Base-by-base conservation (phyloP, 2,888 invertebrate genomes). In the Andrena flavipes region DNA sequence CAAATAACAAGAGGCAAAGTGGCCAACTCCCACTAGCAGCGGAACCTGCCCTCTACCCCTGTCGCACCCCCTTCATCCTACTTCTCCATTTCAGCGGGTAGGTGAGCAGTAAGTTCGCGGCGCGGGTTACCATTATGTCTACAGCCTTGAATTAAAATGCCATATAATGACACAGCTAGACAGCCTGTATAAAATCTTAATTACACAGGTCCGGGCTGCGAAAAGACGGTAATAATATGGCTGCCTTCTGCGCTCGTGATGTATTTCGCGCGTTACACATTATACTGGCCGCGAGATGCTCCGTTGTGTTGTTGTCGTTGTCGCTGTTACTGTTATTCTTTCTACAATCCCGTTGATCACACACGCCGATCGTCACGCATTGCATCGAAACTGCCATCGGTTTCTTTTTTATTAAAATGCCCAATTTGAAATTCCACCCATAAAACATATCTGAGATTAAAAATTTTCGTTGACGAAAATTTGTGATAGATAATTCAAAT, bases 101-200 rank as follows among this genome's bases (percentile, higher is more conserved):
- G 91, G 91, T 90, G 90, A 89, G 87, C 83, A 89, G 82, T 69
- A 80, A 85, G 85, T 86, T 89, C 84, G 86, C 80, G 75, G 84
- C 84, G 89, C 84, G 87, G 91, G 89, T 91, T 92, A 91, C 92
- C 92, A 93, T 93, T 93, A 93, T 92, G 92, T 93, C 92, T 90
- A 87, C 91, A 92, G 91, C 93, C 92, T 93, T 92, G 93, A 93
- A 93, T 93, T 93, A 93, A 93, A 93, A 93, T 93, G 92, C 92
- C 92, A 92, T 92, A 93, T 93, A 93, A 93, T 93, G 93, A 93
- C 93, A 93, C 92, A 91, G 92, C 92, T 90, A 91, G 90, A 87
- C 90, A 86, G 91, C 89, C 92, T 91, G 90, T 93, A 87, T 93
- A 93, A 93, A 93, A 93, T 93, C 93, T 93, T 93, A 93, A 93